Percentiles rank a stretch among this genome's conserved stretches.
phyloP scores from a whole-genome alignment of 2,797 vertebrate species.

The Girardinus metallicus region DNA sequence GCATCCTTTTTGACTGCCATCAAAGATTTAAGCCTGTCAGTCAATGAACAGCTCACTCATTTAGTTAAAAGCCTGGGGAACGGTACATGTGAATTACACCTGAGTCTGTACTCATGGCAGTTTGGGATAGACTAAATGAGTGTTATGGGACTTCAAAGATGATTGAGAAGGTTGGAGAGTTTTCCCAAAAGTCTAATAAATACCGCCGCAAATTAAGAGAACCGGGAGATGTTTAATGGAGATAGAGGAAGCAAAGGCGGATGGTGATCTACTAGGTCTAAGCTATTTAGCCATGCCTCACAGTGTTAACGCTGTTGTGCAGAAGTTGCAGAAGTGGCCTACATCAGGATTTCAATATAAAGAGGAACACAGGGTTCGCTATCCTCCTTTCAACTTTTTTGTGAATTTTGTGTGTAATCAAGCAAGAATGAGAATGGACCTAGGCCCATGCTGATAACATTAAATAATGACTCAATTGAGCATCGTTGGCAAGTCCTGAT shows the following conservation, averaged over 20 bases:
- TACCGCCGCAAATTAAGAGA: neutral
- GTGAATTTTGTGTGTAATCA: conserved; percentile 6
- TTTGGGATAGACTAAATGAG: neutral
- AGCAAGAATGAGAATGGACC: conserved; percentile 6
- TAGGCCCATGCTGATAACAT: neutral
- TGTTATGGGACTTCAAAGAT: neutral
- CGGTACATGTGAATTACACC: neutral
- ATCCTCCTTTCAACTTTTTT: conserved; percentile 6
- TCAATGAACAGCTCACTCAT: neutral
- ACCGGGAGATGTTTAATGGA: neutral
- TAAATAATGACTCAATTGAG: neutral
- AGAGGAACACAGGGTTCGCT: neutral
- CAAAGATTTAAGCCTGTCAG: neutral
- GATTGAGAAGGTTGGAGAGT: neutral
- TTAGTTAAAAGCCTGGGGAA: neutral
- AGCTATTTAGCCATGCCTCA: neutral
- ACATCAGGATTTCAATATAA: neutral
- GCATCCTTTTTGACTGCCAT: conserved; percentile 1
- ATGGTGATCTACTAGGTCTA: conserved; percentile 2
- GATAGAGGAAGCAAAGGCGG: neutral
- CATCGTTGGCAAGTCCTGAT: neutral
- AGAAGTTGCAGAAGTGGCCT: conserved; percentile 1
- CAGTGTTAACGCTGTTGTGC: neutral
- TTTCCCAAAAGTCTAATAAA: neutral
- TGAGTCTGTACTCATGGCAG: neutral